Percentiles rank a stretch among this genome's conserved stretches.
Evolutionary conservation across 2,888 invertebrate genomes (phyloP).

Genomic region (Hypena proboscidalis): DNA sequence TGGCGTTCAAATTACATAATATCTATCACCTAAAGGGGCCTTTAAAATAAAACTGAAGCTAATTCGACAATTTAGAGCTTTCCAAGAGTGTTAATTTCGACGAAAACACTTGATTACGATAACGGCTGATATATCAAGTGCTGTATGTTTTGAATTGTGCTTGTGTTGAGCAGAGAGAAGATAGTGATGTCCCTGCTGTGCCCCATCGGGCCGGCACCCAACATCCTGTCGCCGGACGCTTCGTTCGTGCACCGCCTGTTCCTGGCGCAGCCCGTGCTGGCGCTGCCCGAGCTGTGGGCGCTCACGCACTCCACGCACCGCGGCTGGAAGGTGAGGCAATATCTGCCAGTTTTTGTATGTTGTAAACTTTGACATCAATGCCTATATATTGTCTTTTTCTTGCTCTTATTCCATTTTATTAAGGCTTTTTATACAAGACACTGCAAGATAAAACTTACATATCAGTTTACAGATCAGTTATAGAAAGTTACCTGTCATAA

Average conservation of each 20-base stretch:
- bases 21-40: too few relatives aligned
- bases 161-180: conserved; percentile 91
- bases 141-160: neutral
- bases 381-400: neutral
- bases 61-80: too few relatives aligned
- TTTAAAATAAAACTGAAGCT: too few relatives aligned
- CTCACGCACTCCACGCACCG: conserved; percentile 93
- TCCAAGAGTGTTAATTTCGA: too few relatives aligned
- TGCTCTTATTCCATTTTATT: neutral
- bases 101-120: too few relatives aligned
- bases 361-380: neutral
- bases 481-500: too few relatives aligned
- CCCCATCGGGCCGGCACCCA: conserved; percentile 98
- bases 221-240: conserved; percentile 95
- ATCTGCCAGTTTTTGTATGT: neutral
- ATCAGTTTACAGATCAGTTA: too few relatives aligned
- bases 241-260: conserved; percentile 95
- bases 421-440: too few relatives aligned
- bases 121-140: too few relatives aligned
- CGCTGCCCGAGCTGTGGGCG: conserved; percentile 95
- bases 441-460: too few relatives aligned
- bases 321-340: conserved; percentile 89
- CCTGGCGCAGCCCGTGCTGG: conserved; percentile 97
- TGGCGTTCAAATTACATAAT: too few relatives aligned
- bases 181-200: conserved; percentile 99